Evolutionary conservation across 2,888 invertebrate species (phyloP).

Genomic region (Nomada fabriciana): DNA sequence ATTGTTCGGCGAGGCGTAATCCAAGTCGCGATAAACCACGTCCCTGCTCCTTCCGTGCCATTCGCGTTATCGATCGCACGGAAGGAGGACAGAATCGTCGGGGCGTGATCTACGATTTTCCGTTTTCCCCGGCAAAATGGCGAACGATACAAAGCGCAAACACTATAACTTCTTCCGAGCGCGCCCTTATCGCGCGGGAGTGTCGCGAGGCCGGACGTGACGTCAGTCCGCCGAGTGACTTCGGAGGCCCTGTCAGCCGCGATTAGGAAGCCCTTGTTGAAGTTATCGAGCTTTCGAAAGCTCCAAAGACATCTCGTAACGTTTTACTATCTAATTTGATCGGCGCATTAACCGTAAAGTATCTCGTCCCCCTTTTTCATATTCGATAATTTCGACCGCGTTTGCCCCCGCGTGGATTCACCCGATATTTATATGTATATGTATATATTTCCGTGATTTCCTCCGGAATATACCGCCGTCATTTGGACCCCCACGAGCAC

Average conservation of each 20-base stretch:
- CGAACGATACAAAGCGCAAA: slow-evolving; percentile 49
- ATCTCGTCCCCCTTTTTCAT: background rate
- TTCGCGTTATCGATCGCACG: slow-evolving; percentile 57
- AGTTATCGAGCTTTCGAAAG: slow-evolving; percentile 38
- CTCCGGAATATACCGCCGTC: background rate
- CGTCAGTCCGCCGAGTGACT: slow-evolving; percentile 49
- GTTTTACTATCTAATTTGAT: slow-evolving; percentile 51
- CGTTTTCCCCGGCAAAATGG: slow-evolving; percentile 21
- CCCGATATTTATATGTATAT: background rate
- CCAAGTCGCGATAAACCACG: slow-evolving; percentile 56
- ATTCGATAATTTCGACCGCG: slow-evolving; percentile 17
- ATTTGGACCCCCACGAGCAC: background rate
- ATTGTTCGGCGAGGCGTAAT: slow-evolving; percentile 45
- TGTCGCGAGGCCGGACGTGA: slow-evolving; percentile 64
- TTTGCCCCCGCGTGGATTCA: background rate
- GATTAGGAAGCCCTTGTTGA: slow-evolving; percentile 62
- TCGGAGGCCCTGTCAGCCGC: slow-evolving; percentile 60
- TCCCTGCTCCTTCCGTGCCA: slow-evolving; percentile 27
- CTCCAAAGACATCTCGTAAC: slow-evolving; percentile 31
- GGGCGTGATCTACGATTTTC: slow-evolving; percentile 57
- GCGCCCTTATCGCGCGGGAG: slow-evolving; percentile 59
- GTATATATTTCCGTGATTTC: background rate
- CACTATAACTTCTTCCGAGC: slow-evolving; percentile 64
- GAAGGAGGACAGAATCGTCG: slow-evolving; percentile 46
- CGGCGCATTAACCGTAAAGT: slow-evolving; percentile 25